Conservation (phyloP, 2,113 vertebrate genomes). For the Cacatua alba region DNA sequence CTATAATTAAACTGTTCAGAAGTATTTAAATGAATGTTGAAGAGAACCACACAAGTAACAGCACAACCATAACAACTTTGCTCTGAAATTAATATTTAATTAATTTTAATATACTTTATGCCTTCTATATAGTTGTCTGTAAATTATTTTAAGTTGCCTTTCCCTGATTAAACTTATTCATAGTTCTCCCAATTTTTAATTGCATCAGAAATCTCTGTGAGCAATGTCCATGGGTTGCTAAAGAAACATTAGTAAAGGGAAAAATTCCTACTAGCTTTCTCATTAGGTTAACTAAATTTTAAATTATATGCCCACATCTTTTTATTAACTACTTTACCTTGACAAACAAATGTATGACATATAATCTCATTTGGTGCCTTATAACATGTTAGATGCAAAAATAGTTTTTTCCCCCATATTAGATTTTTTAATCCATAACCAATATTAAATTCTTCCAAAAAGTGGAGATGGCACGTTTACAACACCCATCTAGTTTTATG, state of each 20-base stretch:
- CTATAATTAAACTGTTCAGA: too few relatives aligned
- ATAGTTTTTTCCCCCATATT: neutral
- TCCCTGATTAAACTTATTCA: neutral
- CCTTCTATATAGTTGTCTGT: neutral
- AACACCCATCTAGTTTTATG: neutral
- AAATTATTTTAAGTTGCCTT: conserved; percentile 57
- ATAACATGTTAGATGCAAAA: neutral
- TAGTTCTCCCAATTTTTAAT: neutral
- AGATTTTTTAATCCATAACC: neutral
- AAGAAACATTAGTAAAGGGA: conserved; percentile 29
- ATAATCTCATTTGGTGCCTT: neutral
- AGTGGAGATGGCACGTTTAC: neutral
- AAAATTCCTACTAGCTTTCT: conserved; percentile 1
- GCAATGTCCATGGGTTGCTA: neutral
- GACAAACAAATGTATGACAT: neutral
- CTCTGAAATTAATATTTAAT: conserved; percentile 40
- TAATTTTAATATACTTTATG: conserved; percentile 43
- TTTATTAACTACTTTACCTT: neutral
- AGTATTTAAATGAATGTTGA: too few relatives aligned
- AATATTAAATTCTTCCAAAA: neutral
- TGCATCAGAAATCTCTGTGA: neutral
- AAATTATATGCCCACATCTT: neutral
- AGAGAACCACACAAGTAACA: too few relatives aligned
- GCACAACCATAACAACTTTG: too few relatives aligned
- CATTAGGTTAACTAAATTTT: conserved; percentile 32